These are phyloP conservation scores for Calliopsis andreniformis DNA, from an alignment of 1,140 invertebrate species.

Conservation along the genomic window DNA sequence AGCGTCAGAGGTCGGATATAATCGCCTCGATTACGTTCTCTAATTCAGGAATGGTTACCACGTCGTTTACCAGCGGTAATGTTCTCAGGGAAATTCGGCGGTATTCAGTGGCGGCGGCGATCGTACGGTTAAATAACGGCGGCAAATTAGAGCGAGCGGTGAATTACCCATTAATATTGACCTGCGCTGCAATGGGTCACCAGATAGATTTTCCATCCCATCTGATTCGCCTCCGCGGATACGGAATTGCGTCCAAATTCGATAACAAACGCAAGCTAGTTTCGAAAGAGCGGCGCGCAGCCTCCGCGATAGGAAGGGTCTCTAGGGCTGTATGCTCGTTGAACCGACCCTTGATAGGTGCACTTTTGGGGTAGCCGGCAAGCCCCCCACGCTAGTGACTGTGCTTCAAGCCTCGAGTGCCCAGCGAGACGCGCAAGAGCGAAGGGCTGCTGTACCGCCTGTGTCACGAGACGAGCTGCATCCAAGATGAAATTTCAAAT, in stretches of 20 bases:
- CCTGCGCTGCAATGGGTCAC: background rate
- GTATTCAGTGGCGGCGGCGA: background rate
- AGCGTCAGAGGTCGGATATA: background rate
- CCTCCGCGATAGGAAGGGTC: slow-evolving; percentile 37
- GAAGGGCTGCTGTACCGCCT: slow-evolving; percentile 55
- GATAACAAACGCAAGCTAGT: slow-evolving; percentile 43
- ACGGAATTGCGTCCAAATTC: slow-evolving; percentile 9
- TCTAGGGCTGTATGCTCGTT: slow-evolving; percentile 59
- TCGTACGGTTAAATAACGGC: background rate
- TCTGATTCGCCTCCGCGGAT: background rate
- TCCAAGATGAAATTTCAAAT: slow-evolving; percentile 67
- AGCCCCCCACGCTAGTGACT: slow-evolving; percentile 60
- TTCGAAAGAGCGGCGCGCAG: slow-evolving; percentile 35
- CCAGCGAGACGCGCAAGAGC: slow-evolving; percentile 68
- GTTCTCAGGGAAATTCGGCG: background rate
- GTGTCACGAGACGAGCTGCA: slow-evolving; percentile 56
- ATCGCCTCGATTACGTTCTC: slow-evolving; percentile 1
- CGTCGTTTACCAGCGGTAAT: too few relatives aligned
- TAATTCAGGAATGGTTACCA: too few relatives aligned
- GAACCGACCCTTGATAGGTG: slow-evolving; percentile 63
- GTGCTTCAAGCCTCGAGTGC: slow-evolving; percentile 69
- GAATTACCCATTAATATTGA: slow-evolving; percentile 1
- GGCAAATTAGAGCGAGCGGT: background rate
- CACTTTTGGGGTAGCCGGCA: slow-evolving; percentile 70
- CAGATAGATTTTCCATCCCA: background rate